Evolutionary conservation across 2,113 vertebrate genomes (phyloP).

Genomic region (Sitta europaea): DNA sequence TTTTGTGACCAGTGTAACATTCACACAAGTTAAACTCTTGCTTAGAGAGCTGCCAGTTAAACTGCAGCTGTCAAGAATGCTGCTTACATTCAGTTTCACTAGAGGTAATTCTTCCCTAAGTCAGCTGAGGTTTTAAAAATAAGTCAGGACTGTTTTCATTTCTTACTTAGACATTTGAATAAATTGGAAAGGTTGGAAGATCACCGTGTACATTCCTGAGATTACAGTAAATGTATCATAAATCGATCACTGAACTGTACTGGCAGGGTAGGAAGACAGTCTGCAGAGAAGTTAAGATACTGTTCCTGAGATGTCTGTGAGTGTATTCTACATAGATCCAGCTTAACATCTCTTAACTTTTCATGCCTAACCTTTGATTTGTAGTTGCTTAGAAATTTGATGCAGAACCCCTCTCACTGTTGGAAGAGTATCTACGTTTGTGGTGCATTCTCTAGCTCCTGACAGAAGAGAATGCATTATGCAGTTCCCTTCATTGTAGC

Average conservation of each 20-base stretch:
- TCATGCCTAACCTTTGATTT: background rate
- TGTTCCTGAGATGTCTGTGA: background rate
- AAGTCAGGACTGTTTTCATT: background rate
- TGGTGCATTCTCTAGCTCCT: background rate
- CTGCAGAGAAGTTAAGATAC: background rate
- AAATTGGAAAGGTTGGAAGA: background rate
- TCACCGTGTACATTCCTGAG: background rate
- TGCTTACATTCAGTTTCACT: background rate
- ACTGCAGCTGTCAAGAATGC: background rate
- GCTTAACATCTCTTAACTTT: background rate
- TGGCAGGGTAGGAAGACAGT: background rate
- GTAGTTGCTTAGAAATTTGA: background rate
- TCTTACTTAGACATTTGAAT: background rate
- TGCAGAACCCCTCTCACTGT: background rate
- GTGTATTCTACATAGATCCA: background rate
- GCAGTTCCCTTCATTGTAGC: background rate
- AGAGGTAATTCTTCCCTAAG: background rate
- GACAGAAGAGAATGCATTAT: background rate
- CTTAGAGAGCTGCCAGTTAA: background rate
- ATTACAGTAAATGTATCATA: background rate
- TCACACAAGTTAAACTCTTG: background rate
- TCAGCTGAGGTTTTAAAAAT: background rate
- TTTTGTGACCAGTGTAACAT: background rate
- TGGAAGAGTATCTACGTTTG: rapidly evolving
- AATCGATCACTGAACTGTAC: background rate